Evolutionary conservation across 1,140 invertebrate species (phyloP).

Genomic region (Brachionus manjavacas): DNA sequence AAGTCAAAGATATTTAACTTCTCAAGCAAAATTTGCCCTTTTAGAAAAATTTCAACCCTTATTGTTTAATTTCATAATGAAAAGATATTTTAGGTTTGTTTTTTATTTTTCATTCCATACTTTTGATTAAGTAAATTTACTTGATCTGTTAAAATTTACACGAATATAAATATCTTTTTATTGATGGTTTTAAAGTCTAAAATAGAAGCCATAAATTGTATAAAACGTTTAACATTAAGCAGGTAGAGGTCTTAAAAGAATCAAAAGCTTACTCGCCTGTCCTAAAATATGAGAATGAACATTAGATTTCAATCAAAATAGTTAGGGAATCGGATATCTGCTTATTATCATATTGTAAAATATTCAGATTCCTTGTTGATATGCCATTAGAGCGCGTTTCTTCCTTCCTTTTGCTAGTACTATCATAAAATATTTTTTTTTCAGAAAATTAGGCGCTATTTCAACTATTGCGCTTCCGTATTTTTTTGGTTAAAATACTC

Average conservation of each 20-base stretch:
- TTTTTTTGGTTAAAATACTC: neutral
- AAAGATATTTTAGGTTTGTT: neutral
- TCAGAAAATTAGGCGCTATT: neutral
- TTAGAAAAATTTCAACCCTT: neutral
- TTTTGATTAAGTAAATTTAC: neutral
- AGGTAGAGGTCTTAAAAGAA: neutral
- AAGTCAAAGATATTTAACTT: neutral
- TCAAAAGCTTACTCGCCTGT: neutral
- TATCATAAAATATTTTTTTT: neutral
- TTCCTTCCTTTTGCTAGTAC: neutral
- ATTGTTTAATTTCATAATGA: neutral
- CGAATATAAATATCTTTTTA: too few species aligned
- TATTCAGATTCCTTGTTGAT: neutral
- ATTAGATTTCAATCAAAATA: neutral
- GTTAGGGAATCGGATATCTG: neutral
- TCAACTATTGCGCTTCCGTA: neutral
- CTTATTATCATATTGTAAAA: neutral
- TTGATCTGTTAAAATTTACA: too few species aligned
- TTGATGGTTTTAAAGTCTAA: too few species aligned
- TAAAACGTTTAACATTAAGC: neutral
- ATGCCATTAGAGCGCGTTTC: neutral
- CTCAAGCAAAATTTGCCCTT: neutral
- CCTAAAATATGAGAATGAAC: neutral
- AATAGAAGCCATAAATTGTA: too few species aligned
- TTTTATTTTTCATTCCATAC: neutral